Percentiles rank a stretch among this genome's conserved stretches.
These are phyloP conservation scores for Pangasius djambal DNA, from an alignment of 2,797 vertebrate genomes.

Conservation along the genomic window DNA sequence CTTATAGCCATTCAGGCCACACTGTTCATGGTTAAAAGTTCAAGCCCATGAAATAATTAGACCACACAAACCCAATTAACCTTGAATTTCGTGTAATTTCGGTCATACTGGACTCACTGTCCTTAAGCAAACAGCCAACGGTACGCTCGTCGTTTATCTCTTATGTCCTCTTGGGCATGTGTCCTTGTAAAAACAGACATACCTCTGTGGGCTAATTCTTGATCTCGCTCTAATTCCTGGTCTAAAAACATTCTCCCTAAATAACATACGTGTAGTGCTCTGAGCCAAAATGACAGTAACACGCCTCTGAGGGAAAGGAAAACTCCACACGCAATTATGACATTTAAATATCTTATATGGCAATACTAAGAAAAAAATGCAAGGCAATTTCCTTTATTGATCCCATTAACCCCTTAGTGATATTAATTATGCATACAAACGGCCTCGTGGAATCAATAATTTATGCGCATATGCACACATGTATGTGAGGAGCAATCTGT, in stretches of 20 bases:
- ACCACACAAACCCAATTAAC: constrained; percentile 3
- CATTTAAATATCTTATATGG: constrained; percentile 10
- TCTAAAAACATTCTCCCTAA: not conserved
- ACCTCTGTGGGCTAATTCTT: not conserved
- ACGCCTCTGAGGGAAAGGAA: not conserved
- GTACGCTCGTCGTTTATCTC: constrained; percentile 41
- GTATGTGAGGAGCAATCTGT: constrained; percentile 1
- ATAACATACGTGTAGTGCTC: not conserved
- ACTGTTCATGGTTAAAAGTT: not conserved
- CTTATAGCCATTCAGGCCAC: not conserved
- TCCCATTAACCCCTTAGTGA: constrained; percentile 19
- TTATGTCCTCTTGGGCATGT: not conserved
- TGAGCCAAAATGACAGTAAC: not conserved
- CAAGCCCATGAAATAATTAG: not conserved
- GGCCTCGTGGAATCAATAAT: constrained; percentile 2
- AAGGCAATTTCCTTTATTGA: constrained; percentile 14
- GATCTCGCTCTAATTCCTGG: not conserved
- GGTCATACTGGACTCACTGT: constrained; percentile 34
- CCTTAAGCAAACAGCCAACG: constrained; percentile 40
- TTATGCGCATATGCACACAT: not conserved
- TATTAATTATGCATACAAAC: constrained; percentile 17
- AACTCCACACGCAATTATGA: not conserved
- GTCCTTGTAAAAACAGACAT: not conserved
- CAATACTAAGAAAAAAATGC: not conserved
- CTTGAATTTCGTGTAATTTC: constrained; percentile 17